These are phyloP conservation scores for Aphidius gifuensis DNA, from an alignment of 1,140 invertebrate species.

Conservation along the genomic window DNA sequence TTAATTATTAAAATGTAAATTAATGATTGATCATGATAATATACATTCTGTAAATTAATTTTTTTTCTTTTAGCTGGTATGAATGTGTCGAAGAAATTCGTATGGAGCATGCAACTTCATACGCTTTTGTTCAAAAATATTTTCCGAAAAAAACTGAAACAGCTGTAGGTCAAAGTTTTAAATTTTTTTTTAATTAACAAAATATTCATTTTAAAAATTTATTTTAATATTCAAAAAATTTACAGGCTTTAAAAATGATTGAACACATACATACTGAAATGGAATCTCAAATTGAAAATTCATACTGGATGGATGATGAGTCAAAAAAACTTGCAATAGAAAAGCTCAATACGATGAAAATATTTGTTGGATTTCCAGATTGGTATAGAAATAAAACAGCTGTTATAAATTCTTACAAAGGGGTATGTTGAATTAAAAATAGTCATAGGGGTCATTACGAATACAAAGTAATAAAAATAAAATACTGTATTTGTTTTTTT, in stretches of 20 bases:
- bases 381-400: slow-evolving; percentile 24
- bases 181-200: neutral
- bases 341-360: slow-evolving; percentile 60
- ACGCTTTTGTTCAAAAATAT: slow-evolving; percentile 16
- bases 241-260: slow-evolving; percentile 8
- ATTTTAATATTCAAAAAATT: neutral
- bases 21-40: neutral
- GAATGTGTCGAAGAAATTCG: slow-evolving; percentile 16
- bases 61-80: slow-evolving; percentile 12
- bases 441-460: too few species aligned
- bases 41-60: neutral
- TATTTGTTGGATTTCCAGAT: slow-evolving; percentile 65
- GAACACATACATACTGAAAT: slow-evolving; percentile 20
- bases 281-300: slow-evolving; percentile 16
- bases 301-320: slow-evolving; percentile 62
- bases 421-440: slow-evolving; percentile 12
- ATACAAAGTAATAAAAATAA: slow-evolving; percentile 26
- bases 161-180: neutral
- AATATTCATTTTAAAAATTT: neutral
- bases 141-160: slow-evolving; percentile 12
- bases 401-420: slow-evolving; percentile 24
- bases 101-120: slow-evolving; percentile 4
- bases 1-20: too few species aligned
- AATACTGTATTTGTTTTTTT: neutral
- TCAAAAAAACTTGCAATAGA: slow-evolving; percentile 58